Percentiles rank a stretch among this genome's conserved stretches.
Conservation (phyloP, 2,797 vertebrate species). For the Orestias chungarensis region DNA sequence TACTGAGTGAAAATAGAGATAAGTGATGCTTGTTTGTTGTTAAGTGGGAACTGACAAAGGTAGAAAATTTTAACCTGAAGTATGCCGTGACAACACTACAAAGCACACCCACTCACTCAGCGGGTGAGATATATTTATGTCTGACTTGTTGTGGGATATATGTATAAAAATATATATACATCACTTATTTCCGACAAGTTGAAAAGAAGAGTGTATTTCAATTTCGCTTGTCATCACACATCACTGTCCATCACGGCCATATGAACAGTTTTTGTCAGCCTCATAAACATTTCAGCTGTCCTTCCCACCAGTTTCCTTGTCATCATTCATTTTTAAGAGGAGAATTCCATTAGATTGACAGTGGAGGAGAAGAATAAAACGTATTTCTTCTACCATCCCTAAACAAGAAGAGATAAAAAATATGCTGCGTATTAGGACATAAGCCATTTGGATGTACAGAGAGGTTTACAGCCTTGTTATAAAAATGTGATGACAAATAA, state of each 20-base stretch:
- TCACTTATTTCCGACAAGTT: constrained; percentile 42
- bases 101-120: constrained; percentile 6
- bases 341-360: constrained; percentile 67
- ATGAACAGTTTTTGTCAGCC: constrained; percentile 64
- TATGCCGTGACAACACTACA: constrained; percentile 2
- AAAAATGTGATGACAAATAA: constrained; percentile 70
- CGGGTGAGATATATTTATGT: constrained; percentile 25
- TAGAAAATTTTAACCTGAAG: constrained; percentile 1
- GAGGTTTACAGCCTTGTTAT: constrained; percentile 65
- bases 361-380: constrained; percentile 59
- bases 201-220: constrained; percentile 53
- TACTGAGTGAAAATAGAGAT: constrained; percentile 25
- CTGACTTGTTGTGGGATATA: constrained; percentile 14
- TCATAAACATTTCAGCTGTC: constrained; percentile 67
- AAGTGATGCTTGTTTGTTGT: constrained; percentile 19
- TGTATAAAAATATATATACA: constrained; percentile 11
- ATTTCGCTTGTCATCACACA: constrained; percentile 55
- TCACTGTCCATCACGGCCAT: constrained; percentile 61
- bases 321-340: constrained; percentile 61
- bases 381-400: constrained; percentile 56
- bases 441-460: constrained; percentile 60
- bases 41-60: constrained; percentile 12
- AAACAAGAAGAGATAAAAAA: constrained; percentile 51
- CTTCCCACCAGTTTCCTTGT: constrained; percentile 61
- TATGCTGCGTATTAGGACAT: constrained; percentile 70